Evolutionary conservation across 2,113 vertebrate genomes (phyloP).

Genomic region (Thamnophis sirtalis): DNA sequence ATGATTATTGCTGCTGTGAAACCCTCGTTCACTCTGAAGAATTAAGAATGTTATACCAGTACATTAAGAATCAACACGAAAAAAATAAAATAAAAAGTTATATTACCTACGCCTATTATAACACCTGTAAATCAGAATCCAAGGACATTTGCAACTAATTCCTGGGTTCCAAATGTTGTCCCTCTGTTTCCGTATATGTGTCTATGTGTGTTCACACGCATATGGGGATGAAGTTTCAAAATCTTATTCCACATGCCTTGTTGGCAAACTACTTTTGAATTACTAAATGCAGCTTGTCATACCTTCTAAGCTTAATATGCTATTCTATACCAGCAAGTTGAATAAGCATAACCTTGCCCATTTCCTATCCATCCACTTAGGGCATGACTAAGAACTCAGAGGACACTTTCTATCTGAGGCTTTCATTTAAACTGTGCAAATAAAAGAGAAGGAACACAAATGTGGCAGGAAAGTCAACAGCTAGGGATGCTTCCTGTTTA

Average conservation of each 20-base stretch:
- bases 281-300: neutral
- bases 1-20: neutral
- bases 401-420: neutral
- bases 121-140: neutral
- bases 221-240: neutral
- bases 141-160: neutral
- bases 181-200: neutral
- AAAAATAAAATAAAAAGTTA: neutral
- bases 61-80: neutral
- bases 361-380: neutral
- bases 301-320: neutral
- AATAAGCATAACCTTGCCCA: neutral
- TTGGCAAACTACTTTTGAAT: neutral
- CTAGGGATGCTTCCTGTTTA: neutral
- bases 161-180: neutral
- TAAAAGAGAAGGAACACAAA: neutral
- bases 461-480: neutral
- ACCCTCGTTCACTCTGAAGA: neutral
- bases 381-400: neutral
- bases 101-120: neutral
- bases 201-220: neutral
- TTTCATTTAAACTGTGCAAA: neutral
- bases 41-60: neutral
- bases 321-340: neutral
- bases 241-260: neutral